Conservation (phyloP, 2,113 vertebrate genomes). For the Sula dactylatra region DNA sequence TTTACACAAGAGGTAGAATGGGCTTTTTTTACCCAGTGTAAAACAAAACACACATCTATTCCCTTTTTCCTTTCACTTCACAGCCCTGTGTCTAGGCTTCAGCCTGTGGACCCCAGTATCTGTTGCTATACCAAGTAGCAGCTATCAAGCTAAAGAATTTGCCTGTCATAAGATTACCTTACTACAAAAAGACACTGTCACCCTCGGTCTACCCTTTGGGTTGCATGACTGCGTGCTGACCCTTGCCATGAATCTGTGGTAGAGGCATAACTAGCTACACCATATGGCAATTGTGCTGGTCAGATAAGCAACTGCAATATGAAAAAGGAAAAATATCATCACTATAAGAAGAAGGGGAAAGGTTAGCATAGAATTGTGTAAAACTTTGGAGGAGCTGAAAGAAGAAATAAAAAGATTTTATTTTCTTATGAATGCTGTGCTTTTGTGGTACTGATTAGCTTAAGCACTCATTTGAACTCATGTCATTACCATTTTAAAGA, state of each 20-base stretch:
- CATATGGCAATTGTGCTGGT: neutral
- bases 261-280: neutral
- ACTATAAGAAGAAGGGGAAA: neutral
- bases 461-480: neutral
- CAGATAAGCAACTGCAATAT: neutral
- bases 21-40: neutral
- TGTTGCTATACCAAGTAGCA: neutral
- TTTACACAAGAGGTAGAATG: neutral
- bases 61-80: neutral
- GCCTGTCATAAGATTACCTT: neutral
- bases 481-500: neutral
- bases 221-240: neutral
- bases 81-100: neutral
- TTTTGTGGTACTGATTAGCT: neutral
- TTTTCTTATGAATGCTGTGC: neutral
- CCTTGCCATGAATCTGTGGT: neutral
- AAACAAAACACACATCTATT: fast-evolving
- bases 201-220: neutral
- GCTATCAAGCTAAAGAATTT: neutral
- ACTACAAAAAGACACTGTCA: neutral
- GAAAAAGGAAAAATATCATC: neutral
- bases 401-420: neutral
- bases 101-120: neutral
- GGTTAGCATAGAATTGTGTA: neutral
- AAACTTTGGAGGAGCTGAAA: neutral